phyloP scores from a whole-genome alignment of 1,140 invertebrate genomes.

The Leptinotarsa defecta region DNA sequence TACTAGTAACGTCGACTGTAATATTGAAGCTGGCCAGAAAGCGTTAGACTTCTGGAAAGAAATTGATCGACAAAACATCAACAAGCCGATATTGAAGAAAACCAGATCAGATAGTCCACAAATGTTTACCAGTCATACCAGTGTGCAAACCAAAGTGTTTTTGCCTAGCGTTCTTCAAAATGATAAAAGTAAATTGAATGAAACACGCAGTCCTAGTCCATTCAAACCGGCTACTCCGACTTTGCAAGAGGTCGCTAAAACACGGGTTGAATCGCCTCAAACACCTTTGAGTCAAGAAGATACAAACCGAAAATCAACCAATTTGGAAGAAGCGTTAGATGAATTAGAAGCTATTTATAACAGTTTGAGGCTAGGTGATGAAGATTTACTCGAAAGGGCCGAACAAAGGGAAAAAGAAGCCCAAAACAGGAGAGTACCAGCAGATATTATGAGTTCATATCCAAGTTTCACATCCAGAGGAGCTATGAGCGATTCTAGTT shows the following conservation, averaged over 20 bases:
- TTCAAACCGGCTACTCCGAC: conserved; percentile 46
- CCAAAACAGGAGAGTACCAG: conserved; percentile 41
- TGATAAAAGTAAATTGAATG: conserved; percentile 25
- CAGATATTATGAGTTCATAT: conserved; percentile 37
- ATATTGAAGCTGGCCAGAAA: conserved; percentile 41
- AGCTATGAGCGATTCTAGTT: conserved; percentile 52
- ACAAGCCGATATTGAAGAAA: conserved; percentile 27
- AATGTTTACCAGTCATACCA: conserved; percentile 53
- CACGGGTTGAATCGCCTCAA: neutral
- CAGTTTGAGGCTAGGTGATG: conserved; percentile 78
- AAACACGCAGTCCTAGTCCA: conserved; percentile 37
- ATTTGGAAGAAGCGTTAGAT: conserved; percentile 83
- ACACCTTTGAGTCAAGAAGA: conserved; percentile 35
- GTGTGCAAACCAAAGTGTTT: conserved; percentile 50
- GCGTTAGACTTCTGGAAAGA: conserved; percentile 68
- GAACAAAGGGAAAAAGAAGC: conserved; percentile 74
- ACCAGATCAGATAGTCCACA: conserved; percentile 41
- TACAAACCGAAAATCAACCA: conserved; percentile 62
- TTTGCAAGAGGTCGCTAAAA: conserved; percentile 15
- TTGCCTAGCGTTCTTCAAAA: conserved; percentile 43
- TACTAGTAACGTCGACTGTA: conserved; percentile 28
- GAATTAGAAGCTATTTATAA: conserved; percentile 90
- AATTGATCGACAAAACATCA: conserved; percentile 61
- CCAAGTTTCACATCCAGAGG: conserved; percentile 34
- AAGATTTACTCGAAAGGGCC: conserved; percentile 77